phyloP scores from a whole-genome alignment of 1,140 invertebrate genomes.

The Lasaia peninsularis region DNA sequence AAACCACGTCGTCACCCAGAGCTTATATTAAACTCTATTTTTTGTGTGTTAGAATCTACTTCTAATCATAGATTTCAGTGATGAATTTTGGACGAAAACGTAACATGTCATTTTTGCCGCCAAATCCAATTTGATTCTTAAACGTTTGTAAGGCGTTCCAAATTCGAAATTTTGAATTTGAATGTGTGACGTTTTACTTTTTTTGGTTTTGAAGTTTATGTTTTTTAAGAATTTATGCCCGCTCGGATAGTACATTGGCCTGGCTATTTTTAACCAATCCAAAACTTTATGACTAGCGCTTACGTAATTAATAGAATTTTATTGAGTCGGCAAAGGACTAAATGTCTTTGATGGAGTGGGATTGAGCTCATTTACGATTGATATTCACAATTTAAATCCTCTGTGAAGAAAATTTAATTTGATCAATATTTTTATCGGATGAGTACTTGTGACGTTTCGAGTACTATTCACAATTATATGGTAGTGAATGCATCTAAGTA shows the following conservation, averaged over 20 bases:
- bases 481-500: too few relatives aligned
- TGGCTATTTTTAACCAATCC: constrained; percentile 70
- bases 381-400: too few relatives aligned
- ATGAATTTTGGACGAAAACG: constrained; percentile 42
- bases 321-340: constrained; percentile 69
- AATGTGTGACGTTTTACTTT: constrained; percentile 35
- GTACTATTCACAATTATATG: too few relatives aligned
- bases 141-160: constrained; percentile 39
- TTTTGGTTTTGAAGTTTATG: constrained; percentile 55
- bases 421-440: too few relatives aligned
- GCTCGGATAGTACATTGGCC: constrained; percentile 47
- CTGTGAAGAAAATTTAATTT: too few relatives aligned
- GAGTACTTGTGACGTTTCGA: too few relatives aligned
- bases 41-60: constrained; percentile 66
- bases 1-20: constrained; percentile 40
- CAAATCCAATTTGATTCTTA: constrained; percentile 61
- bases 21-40: constrained; percentile 69
- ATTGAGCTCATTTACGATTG: too few relatives aligned
- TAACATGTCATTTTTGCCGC: constrained; percentile 44
- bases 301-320: constrained; percentile 75
- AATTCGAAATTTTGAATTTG: constrained; percentile 33
- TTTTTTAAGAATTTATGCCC: constrained; percentile 75
- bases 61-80: constrained; percentile 62
- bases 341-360: constrained; percentile 44
- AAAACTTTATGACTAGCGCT: constrained; percentile 72